phyloP scores from a whole-genome alignment of 2,113 vertebrate genomes.

The Turdus rufiventris region DNA sequence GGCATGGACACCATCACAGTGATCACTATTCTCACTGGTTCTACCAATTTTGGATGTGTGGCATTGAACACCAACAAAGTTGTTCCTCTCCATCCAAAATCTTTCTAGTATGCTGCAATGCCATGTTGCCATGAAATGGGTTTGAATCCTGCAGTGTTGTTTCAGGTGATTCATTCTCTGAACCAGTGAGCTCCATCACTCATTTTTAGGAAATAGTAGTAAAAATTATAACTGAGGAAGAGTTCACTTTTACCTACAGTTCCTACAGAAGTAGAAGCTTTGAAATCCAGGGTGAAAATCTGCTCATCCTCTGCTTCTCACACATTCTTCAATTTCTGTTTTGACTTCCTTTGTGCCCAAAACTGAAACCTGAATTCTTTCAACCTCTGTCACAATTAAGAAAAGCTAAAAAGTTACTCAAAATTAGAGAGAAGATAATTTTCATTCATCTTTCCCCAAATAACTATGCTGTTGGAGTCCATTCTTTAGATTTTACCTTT shows the following conservation, averaged over 20 bases:
- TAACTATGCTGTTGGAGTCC: background rate
- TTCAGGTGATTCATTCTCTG: background rate
- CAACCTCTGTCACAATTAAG: background rate
- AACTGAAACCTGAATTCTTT: background rate
- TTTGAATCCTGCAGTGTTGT: background rate
- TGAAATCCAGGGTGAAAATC: background rate
- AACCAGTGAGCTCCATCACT: background rate
- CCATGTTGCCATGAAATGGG: background rate
- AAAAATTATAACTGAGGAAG: background rate
- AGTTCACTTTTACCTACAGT: background rate
- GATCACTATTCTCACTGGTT: fast-evolving
- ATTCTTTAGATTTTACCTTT: background rate
- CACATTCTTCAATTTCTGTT: background rate
- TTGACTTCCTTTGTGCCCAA: background rate
- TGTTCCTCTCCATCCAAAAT: background rate
- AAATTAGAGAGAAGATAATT: background rate
- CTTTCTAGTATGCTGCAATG: background rate
- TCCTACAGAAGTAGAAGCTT: background rate
- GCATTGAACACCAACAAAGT: background rate
- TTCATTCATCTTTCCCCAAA: background rate
- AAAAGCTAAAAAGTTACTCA: background rate
- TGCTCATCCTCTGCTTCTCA: background rate
- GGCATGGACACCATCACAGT: background rate
- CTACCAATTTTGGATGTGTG: background rate
- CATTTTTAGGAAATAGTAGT: background rate